Evolutionary conservation across 2,888 invertebrate genomes (phyloP), one percentile per base, ranked within the genome.

Genomic region (Lithodes maja): DNA sequence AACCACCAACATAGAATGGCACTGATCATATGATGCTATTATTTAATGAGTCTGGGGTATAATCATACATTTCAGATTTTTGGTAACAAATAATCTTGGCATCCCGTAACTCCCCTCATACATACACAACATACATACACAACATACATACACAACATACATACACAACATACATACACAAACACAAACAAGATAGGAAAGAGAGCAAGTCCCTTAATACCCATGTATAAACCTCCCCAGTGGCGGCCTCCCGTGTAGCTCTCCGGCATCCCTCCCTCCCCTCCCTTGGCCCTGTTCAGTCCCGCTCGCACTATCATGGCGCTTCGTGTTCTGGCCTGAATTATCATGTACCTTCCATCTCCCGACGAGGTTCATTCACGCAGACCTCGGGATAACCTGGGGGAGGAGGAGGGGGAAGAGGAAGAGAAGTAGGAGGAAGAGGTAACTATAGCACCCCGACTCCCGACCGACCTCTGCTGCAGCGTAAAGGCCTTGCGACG

Each of bases 281-380:
- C 71, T n/a, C 71, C 75, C 81, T 86, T 86, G 81, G 80, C 80
- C 74, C 86, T 74, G 86, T 68, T 82, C 86, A 82, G 82, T 80
- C 86, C 53, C 17, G 81, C 86, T 86, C 71, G 69, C 82, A 82
- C 82, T 82, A 82, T 69, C 82, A 68, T 54, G 82, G 82, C 54
- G 82, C 52, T 82, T 54, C 82, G 68, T 82, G 82, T 82, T 82
- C 69, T 82, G 68, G 82, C 54, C 53, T 82, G 82, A 82, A 82
- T 82, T 82, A 82, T 82, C 82, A 69, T 82, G 82, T 82, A 68
- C 82, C 69, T 68, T 82, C 69, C 82, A 82, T 82, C 82, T 82
- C 82, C 69, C 33, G 82, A 82, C 68, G 82, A 82, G 82, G 82
- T 82, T 82, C 82, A 82, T 82, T 82, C 82, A 82, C 82, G 69